Evolutionary conservation across 2,888 invertebrate species (phyloP).

Genomic region (Aspidiotus rigidus): DNA sequence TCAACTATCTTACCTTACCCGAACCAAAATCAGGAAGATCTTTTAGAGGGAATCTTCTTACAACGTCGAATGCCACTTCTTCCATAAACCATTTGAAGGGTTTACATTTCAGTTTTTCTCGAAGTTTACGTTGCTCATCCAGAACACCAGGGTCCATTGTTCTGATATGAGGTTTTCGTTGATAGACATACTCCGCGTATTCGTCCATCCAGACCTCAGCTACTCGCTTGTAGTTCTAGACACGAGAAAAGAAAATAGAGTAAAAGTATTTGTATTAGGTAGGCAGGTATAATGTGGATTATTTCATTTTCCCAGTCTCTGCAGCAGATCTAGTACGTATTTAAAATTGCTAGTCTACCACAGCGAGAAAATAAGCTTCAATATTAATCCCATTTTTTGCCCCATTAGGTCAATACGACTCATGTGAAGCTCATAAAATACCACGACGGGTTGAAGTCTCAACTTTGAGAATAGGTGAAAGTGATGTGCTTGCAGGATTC

Average conservation of each 20-base stretch:
- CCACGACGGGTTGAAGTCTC: too few relatives aligned
- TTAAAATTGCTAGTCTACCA: too few relatives aligned
- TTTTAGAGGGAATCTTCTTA: constrained; percentile 73
- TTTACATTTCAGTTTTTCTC: constrained; percentile 70
- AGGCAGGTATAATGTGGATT: too few relatives aligned
- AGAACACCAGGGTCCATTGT: constrained; percentile 73
- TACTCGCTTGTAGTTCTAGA: constrained; percentile 78
- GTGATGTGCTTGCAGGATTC: too few relatives aligned
- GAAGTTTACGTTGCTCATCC: constrained; percentile 62
- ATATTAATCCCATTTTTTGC: too few relatives aligned
- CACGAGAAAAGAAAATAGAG: constrained; percentile 13
- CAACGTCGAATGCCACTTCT: constrained; percentile 80
- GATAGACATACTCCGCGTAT: constrained; percentile 77
- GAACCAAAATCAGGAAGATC: constrained; percentile 74
- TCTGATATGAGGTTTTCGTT: constrained; percentile 62
- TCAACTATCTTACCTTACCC: constrained; percentile 54
- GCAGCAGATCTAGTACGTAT: too few relatives aligned
- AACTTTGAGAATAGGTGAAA: too few relatives aligned
- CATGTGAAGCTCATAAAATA: too few relatives aligned
- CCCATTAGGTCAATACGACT: too few relatives aligned
- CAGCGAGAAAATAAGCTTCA: too few relatives aligned
- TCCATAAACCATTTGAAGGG: constrained; percentile 93
- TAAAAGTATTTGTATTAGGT: too few relatives aligned
- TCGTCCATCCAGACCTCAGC: constrained; percentile 99
- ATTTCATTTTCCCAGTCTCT: too few relatives aligned